Evolutionary conservation across 2,888 invertebrate species (phyloP).

Genomic region (Pilophorus perplexus): DNA sequence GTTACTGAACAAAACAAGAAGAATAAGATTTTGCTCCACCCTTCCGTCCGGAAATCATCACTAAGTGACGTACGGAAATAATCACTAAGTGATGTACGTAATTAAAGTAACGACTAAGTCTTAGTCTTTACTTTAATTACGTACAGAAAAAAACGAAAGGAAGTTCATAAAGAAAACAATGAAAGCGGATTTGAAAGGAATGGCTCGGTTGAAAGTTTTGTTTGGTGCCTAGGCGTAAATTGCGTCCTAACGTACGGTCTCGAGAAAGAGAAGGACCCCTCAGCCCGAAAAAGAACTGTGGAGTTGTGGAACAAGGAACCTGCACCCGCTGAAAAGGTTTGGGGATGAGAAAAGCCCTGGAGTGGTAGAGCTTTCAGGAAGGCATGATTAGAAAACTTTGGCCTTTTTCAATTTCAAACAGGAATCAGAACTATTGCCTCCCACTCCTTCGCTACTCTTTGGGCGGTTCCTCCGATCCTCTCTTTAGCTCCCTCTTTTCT

Average conservation of each 20-base stretch:
- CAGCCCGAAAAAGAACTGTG: not conserved
- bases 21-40: too few species aligned
- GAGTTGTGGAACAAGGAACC: conserved; percentile 13
- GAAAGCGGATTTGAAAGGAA: conserved; percentile 21
- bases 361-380: conserved; percentile 23
- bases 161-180: conserved; percentile 15
- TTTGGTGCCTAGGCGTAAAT: conserved; percentile 24
- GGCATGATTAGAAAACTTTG: conserved; percentile 42
- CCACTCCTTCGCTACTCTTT: conserved; percentile 4
- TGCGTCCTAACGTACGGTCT: conserved; percentile 18
- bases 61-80: too few species aligned
- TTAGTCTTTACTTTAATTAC: too few species aligned
- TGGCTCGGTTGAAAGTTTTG: conserved; percentile 22
- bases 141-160: too few species aligned
- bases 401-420: conserved; percentile 42
- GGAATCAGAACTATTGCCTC: conserved; percentile 38
- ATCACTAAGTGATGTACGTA: too few species aligned
- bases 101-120: too few species aligned
- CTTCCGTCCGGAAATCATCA: too few species aligned
- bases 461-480: too few species aligned
- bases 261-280: not conserved
- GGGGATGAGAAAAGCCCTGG: not conserved
- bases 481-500: not conserved
- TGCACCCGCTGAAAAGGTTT: conserved; percentile 6
- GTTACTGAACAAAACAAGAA: too few species aligned